Percentiles rank a stretch among this genome's conserved stretches.
These are phyloP conservation scores for Podocnemis expansa DNA, from an alignment of 2,113 vertebrate genomes.

Conservation along the genomic window DNA sequence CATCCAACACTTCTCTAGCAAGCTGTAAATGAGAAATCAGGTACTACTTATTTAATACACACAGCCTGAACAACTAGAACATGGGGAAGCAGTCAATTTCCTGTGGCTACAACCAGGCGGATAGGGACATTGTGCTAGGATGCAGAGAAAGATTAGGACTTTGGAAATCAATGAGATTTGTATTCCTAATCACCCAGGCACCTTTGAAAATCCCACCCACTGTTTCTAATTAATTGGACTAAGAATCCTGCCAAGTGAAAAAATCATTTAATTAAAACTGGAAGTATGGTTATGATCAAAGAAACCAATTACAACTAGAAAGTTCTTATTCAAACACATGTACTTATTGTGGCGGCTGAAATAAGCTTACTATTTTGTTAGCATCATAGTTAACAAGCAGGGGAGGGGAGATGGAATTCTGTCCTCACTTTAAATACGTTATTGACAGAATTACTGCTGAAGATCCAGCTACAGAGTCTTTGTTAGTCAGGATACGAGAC, in stretches of 20 bases:
- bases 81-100: background rate
- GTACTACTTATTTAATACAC: background rate
- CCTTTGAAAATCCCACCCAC: background rate
- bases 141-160: background rate
- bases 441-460: background rate
- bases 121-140: background rate
- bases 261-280: background rate
- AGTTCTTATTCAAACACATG: background rate
- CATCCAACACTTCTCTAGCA: slow-evolving; percentile 95
- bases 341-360: background rate
- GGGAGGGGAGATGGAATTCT: background rate
- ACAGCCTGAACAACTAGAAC: background rate
- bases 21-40: slow-evolving; percentile 80
- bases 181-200: background rate
- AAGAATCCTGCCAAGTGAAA: background rate
- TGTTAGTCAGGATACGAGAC: background rate
- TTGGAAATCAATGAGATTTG: background rate
- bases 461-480: background rate
- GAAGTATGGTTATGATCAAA: background rate
- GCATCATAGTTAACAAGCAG: background rate
- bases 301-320: background rate
- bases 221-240: background rate
- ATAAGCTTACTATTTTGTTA: background rate
- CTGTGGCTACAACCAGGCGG: background rate
- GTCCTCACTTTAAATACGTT: background rate